phyloP scores from a whole-genome alignment of 2,797 vertebrate genomes.

The Hyperoplus lanceolatus region DNA sequence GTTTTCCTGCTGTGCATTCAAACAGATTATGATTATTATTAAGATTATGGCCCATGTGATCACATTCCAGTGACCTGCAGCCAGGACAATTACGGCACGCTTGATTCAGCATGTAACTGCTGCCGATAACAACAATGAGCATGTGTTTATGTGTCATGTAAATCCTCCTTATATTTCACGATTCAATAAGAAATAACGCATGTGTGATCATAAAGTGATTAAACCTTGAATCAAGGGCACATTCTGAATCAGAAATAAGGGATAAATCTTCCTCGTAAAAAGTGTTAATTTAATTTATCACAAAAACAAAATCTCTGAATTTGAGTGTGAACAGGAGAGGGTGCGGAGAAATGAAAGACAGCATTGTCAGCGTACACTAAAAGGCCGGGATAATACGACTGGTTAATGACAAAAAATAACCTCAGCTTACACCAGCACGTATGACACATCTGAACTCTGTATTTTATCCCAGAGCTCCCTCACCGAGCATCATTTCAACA shows the following conservation, averaged over 20 bases:
- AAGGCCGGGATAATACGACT: slow-evolving; percentile 13
- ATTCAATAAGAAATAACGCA: background rate
- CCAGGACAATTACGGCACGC: slow-evolving; percentile 56
- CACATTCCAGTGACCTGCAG: slow-evolving; percentile 68
- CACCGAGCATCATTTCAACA: slow-evolving; percentile 51
- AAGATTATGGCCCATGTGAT: slow-evolving; percentile 58
- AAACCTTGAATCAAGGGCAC: background rate
- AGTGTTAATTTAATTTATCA: too few species aligned
- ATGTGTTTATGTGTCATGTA: background rate
- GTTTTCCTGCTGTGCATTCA: slow-evolving; percentile 61
- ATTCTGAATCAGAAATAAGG: background rate
- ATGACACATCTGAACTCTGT: slow-evolving; percentile 40
- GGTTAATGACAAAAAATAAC: slow-evolving; percentile 27
- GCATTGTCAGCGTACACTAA: slow-evolving; percentile 4
- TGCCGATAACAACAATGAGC: slow-evolving; percentile 10
- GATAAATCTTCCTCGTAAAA: background rate
- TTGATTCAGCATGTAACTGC: slow-evolving; percentile 43
- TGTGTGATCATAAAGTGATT: slow-evolving; percentile 20
- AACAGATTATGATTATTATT: slow-evolving; percentile 47
- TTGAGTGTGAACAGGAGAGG: background rate
- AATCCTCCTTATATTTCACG: background rate
- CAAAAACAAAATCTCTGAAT: background rate
- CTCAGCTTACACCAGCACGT: background rate
- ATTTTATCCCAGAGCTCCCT: slow-evolving; percentile 49
- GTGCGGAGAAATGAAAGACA: slow-evolving; percentile 7